Conservation (phyloP, 2,797 vertebrate species). For the Sebastes hubbsi region DNA sequence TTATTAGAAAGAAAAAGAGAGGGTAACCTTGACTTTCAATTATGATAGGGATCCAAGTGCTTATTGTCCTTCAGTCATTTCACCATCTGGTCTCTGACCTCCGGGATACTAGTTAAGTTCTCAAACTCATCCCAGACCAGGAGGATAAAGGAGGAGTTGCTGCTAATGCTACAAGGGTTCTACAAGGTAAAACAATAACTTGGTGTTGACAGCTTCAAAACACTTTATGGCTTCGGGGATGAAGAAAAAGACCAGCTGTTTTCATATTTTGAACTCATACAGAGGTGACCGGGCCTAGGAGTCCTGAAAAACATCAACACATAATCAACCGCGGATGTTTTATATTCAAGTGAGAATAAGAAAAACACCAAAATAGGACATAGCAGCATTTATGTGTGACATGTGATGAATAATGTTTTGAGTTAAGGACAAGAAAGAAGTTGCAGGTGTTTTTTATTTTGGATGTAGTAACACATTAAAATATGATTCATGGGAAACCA, state of each 20-base stretch:
- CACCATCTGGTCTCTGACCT: constrained; percentile 60
- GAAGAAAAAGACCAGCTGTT: constrained; percentile 12
- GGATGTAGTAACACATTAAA: constrained; percentile 11
- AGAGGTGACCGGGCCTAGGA: constrained; percentile 11
- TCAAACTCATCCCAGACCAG: constrained; percentile 48
- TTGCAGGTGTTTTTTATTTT: constrained; percentile 42
- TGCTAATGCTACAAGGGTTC: constrained; percentile 26
- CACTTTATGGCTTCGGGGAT: constrained; percentile 43
- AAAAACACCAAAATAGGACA: constrained; percentile 11
- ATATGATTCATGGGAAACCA: constrained; percentile 26
- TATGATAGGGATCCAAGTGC: constrained; percentile 3
- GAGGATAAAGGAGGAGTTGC: constrained; percentile 24
- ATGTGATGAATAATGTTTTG: constrained; percentile 15
- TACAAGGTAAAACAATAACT: constrained; percentile 40
- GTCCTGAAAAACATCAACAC: constrained; percentile 16
- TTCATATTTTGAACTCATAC: constrained; percentile 33
- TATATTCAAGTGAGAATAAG: constrained; percentile 16
- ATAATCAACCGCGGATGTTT: constrained; percentile 41
- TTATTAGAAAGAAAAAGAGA: neutral
- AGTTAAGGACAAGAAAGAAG: neutral
- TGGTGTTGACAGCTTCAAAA: constrained; percentile 43
- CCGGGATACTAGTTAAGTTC: constrained; percentile 24
- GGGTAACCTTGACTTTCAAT: constrained; percentile 3
- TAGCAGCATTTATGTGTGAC: neutral
- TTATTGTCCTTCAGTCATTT: constrained; percentile 12